Conservation (phyloP, 2,888 invertebrate species). For the Epirrita christyi region DNA sequence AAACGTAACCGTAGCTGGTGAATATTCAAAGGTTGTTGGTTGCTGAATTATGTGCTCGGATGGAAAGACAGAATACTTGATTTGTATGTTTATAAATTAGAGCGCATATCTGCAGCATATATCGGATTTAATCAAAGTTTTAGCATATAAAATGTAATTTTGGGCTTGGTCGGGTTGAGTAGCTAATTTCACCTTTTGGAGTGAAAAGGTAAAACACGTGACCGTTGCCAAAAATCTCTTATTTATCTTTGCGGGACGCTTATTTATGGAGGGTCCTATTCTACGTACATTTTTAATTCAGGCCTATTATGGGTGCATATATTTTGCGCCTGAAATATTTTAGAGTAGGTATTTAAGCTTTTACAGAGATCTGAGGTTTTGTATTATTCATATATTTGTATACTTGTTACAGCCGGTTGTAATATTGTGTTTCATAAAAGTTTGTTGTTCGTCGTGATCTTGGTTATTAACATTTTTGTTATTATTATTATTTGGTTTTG, state of each 20-base stretch:
- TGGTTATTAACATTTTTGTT: too few species aligned
- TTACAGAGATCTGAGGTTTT: conserved; percentile 29
- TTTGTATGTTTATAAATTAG: background rate
- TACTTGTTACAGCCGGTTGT: conserved; percentile 17
- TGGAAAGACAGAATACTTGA: background rate
- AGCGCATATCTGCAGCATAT: background rate
- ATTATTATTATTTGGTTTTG: too few species aligned
- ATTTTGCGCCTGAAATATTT: conserved; percentile 25
- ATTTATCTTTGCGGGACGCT: conserved; percentile 29
- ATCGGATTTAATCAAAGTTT: background rate
- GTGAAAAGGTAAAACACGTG: conserved; percentile 6
- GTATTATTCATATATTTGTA: conserved; percentile 28
- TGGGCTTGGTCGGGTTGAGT: background rate
- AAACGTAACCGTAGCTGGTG: background rate
- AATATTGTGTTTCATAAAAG: background rate
- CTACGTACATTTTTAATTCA: conserved; percentile 36
- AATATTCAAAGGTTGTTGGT: too few species aligned
- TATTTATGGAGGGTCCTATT: conserved; percentile 32
- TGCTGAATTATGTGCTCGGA: background rate
- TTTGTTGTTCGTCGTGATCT: background rate
- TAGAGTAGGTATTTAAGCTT: conserved; percentile 18
- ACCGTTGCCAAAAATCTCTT: conserved; percentile 23
- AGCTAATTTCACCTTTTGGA: conserved; percentile 10
- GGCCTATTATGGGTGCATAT: conserved; percentile 26
- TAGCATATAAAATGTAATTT: conserved; percentile 13